A percentile compares a stretch with the other conserved stretches of the same genome.
Evolutionary conservation across 2,113 vertebrate genomes (phyloP).

Genomic region (Clarias macrocephalus): DNA sequence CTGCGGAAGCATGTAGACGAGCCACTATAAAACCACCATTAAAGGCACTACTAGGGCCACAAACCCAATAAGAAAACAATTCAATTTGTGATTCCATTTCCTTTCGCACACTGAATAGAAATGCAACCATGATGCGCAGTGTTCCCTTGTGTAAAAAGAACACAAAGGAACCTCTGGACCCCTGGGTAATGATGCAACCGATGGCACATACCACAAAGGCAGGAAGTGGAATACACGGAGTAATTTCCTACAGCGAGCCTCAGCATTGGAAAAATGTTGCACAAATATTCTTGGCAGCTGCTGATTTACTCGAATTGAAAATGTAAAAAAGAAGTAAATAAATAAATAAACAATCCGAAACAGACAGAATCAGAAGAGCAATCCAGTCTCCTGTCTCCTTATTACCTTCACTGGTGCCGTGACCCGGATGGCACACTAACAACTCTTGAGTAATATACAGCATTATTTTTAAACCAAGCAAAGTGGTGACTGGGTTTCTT

Average conservation of each 20-base stretch:
- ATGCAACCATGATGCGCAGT: background rate
- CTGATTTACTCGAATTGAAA: background rate
- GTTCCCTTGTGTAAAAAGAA: background rate
- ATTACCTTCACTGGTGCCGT: background rate
- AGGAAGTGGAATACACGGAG: background rate
- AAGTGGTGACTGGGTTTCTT: background rate
- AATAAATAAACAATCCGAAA: too few relatives aligned
- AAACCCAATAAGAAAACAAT: background rate
- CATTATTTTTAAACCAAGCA: background rate
- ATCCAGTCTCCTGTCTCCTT: too few relatives aligned
- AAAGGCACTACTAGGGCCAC: background rate
- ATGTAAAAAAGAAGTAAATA: too few relatives aligned
- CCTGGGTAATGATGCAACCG: background rate
- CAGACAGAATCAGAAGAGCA: background rate
- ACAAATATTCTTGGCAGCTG: background rate
- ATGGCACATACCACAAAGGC: background rate
- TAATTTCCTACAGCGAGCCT: background rate
- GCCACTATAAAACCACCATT: background rate
- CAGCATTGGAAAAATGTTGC: background rate
- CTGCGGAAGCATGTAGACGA: background rate
- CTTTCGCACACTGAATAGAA: background rate
- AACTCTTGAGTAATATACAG: background rate
- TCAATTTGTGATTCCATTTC: background rate
- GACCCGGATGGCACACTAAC: background rate
- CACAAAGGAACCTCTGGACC: background rate